Percentiles rank a stretch among this genome's conserved stretches.
These are phyloP conservation scores for Dipodomys spectabilis DNA, from an alignment of 2,113 vertebrate species.

Conservation along the genomic window DNA sequence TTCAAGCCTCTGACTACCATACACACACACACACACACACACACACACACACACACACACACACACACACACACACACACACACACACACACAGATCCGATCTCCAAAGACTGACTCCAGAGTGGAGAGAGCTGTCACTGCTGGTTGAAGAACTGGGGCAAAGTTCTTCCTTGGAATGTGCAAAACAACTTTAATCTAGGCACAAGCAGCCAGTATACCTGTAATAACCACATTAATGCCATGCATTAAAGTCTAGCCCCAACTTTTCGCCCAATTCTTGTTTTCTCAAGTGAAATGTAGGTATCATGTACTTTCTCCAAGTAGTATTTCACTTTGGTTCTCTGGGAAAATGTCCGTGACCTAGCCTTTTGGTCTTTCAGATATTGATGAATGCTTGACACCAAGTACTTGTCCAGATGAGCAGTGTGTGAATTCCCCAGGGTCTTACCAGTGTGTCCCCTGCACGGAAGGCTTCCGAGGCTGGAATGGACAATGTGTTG, in stretches of 20 bases:
- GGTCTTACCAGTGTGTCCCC: conserved; percentile 92
- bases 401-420: conserved; percentile 90
- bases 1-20: too few relatives aligned
- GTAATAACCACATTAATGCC: not conserved
- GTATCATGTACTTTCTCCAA: not conserved
- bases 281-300: not conserved
- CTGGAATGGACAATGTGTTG: conserved; percentile 92
- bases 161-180: not conserved
- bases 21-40: too few relatives aligned
- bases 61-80: too few relatives aligned
- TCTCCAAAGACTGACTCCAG: not conserved
- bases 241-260: not conserved
- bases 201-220: not conserved
- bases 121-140: not conserved
- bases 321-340: not conserved
- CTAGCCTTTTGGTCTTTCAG: conserved; percentile 82
- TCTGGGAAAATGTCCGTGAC: conserved; percentile 55
- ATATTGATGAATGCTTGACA: conserved; percentile 93
- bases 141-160: not conserved
- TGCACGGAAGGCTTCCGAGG: conserved; percentile 93
- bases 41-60: too few relatives aligned
- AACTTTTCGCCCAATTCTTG: not conserved
- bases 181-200: not conserved
- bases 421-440: conserved; percentile 92
- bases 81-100: not conserved